Percentiles rank a stretch among this genome's conserved stretches.
phyloP scores from a whole-genome alignment of 2,797 vertebrate genomes.

The Protosalanx chinensis region DNA sequence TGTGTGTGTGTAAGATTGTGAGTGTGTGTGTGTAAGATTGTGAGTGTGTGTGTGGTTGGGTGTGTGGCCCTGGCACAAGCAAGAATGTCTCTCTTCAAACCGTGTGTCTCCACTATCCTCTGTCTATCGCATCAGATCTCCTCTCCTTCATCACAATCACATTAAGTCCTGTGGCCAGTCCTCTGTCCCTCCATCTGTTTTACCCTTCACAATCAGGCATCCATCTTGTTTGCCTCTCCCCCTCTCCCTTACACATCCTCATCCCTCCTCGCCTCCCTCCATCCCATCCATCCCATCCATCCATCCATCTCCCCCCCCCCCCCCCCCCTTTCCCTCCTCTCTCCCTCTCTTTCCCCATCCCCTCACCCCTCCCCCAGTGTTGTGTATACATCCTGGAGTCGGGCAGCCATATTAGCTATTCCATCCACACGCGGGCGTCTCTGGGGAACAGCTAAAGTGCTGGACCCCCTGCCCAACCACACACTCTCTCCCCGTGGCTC shows the following conservation, averaged over 20 bases:
- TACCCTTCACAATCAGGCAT: conserved; percentile 2
- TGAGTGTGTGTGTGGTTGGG: conserved; percentile 3
- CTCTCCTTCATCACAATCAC: neutral
- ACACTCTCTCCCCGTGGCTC: neutral
- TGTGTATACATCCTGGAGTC: conserved; percentile 29
- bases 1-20: neutral
- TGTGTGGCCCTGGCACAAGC: too few relatives aligned
- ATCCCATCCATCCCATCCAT: neutral
- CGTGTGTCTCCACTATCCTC: neutral
- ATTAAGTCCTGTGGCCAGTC: neutral
- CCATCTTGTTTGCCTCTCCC: neutral
- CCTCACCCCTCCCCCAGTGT: conserved; percentile 13
- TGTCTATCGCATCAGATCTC: neutral
- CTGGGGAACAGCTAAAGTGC: conserved; percentile 40
- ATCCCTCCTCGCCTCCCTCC: neutral
- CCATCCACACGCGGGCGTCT: conserved; percentile 25
- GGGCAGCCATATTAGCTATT: conserved; percentile 33
- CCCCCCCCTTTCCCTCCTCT: conserved; percentile 2
- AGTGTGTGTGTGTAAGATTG: too few relatives aligned
- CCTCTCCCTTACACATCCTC: neutral
- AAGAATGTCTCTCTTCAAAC: neutral
- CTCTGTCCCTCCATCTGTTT: neutral
- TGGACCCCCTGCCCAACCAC: conserved; percentile 10
- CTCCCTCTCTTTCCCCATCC: neutral
- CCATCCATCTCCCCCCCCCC: neutral